Evolutionary conservation across 1,140 invertebrate genomes (phyloP).

Genomic region (Camponotus vicinus): DNA sequence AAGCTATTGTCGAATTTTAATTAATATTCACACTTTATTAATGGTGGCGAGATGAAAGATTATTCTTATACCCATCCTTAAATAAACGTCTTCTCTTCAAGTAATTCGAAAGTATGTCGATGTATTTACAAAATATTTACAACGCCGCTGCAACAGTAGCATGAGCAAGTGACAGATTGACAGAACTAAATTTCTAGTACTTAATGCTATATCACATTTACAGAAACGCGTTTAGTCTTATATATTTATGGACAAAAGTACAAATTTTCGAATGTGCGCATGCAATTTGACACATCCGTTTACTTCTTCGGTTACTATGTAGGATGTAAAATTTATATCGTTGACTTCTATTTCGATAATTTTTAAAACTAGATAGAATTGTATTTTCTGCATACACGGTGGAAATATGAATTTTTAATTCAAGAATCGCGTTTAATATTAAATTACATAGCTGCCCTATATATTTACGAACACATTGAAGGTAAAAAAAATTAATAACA

Average conservation of each 20-base stretch:
- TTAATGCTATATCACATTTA: slow-evolving; percentile 56
- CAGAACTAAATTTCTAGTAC: slow-evolving; percentile 61
- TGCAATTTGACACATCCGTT: slow-evolving; percentile 26
- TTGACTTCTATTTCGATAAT: not conserved
- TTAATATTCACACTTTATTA: slow-evolving; percentile 34
- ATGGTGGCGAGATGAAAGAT: slow-evolving; percentile 17
- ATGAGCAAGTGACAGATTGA: slow-evolving; percentile 68
- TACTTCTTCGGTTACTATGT: not conserved
- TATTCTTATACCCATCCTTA: slow-evolving; percentile 11
- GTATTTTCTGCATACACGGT: not conserved
- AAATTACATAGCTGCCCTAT: slow-evolving; percentile 1
- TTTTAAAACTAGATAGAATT: not conserved
- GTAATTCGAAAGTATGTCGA: slow-evolving; percentile 8
- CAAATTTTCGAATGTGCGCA: slow-evolving; percentile 4
- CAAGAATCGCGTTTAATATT: not conserved
- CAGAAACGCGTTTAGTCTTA: slow-evolving; percentile 47
- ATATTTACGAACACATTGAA: slow-evolving; percentile 19
- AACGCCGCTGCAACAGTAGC: slow-evolving; percentile 39
- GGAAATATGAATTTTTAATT: not conserved
- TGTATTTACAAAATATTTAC: slow-evolving; percentile 63
- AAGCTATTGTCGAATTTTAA: slow-evolving; percentile 19
- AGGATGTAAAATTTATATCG: not conserved
- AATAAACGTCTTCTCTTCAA: slow-evolving; percentile 30
- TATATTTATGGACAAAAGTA: slow-evolving; percentile 35
- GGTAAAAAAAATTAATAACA: not conserved